Conservation (phyloP, 2,797 vertebrate species). For the Luscinia luscinia region DNA sequence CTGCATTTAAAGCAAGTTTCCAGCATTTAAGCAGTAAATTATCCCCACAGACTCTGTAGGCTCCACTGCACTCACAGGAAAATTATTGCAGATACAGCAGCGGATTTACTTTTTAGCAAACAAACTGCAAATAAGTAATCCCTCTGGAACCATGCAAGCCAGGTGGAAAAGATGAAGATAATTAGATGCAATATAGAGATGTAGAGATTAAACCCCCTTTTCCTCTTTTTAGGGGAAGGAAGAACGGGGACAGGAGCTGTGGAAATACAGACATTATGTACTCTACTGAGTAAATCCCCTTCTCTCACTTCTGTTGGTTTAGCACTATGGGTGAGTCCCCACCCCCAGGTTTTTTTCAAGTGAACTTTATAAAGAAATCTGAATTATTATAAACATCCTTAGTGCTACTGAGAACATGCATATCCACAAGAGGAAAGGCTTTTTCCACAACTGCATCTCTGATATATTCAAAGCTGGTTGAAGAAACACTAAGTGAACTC, state of each 20-base stretch:
- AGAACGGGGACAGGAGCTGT: not conserved
- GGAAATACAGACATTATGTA: not conserved
- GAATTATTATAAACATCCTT: not conserved
- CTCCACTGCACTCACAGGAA: not conserved
- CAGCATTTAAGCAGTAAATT: not conserved
- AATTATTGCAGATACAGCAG: not conserved
- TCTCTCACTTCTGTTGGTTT: not conserved
- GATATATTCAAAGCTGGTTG: not conserved
- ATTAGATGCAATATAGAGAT: not conserved
- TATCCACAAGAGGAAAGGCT: not conserved
- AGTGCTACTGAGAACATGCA: not conserved
- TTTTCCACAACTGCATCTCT: not conserved
- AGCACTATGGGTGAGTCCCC: not conserved
- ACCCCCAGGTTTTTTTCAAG: not conserved
- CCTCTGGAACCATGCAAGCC: not conserved
- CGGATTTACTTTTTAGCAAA: slow-evolving; percentile 9
- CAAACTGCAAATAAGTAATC: not conserved
- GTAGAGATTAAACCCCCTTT: slow-evolving; percentile 11
- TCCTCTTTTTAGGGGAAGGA: not conserved
- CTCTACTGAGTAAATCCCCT: not conserved
- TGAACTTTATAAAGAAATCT: not conserved
- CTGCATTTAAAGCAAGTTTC: not conserved
- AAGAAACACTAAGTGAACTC: slow-evolving; percentile 17
- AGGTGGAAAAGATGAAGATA: not conserved
- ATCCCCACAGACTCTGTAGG: not conserved